Evolutionary conservation across 2,888 invertebrate genomes (phyloP), one percentile per base, ranked within the genome.

Genomic region (Leistus spinibarbis): DNA sequence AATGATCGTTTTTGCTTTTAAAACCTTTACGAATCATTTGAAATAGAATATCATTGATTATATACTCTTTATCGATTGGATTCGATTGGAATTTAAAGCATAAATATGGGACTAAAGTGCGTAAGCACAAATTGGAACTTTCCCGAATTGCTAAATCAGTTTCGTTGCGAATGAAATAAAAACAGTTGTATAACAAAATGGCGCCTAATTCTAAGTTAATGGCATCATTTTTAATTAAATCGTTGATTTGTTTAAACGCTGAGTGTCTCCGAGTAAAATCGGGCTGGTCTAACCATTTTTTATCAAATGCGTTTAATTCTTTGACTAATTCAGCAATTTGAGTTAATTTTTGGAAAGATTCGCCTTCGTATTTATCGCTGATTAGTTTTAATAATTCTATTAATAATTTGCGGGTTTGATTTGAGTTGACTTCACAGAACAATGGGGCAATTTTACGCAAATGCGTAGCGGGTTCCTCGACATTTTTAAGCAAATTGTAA

Each of bases 261-360:
- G 92, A 91, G 20, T 97, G 87, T 79, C 98, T 89, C 79, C 89
- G 89, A 77, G 94, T 91, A 81, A 94, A 97, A 86, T 98, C 96
- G 0, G 98, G 97, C 82, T 98, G 97, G 80, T 98, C 97, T n/a
- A 98, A 89, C 91, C 94, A 94, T 78, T 92, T 90, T 62, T 89
- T 89, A 85, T 98, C 94, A 89, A 92, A 97, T 0, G 97, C 92
- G 85, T 98, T 98, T 80, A 98, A 88, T 83, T 93, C 90, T 3
- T 83, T 82, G 1, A 94, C 85, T 13, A 93, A 81, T 13, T 87
- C 83, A 0, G 89, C 87, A 70, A 89, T 87, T 40, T 40, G 40
- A 40, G 40, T 10, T 5, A 40, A 40, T 7, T 5, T 2, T 5
- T 1, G 10, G 5, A 7, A 13, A 7, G 40, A 40, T 5, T 57